Evolutionary conservation across 1,140 invertebrate species (phyloP).

Genomic region (Plutomurus gul): DNA sequence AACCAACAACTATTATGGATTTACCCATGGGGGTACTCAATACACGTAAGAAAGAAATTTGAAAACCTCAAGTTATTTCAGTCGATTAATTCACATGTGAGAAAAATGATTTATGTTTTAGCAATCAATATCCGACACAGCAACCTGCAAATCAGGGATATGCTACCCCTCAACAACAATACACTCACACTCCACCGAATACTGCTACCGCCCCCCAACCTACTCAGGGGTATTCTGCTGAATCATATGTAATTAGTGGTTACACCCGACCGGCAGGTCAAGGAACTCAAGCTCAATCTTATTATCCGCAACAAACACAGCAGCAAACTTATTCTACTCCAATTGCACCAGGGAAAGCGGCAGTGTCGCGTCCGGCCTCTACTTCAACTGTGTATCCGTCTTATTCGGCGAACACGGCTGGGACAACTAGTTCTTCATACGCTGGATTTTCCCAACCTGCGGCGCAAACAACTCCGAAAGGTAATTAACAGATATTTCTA

Average conservation of each 20-base stretch:
- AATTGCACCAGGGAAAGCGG: constrained; percentile 77
- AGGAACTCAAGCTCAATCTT: constrained; percentile 33
- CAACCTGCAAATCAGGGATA: constrained; percentile 12
- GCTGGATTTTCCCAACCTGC: constrained; percentile 54
- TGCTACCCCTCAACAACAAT: constrained; percentile 36
- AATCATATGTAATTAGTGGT: constrained; percentile 47
- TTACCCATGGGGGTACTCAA: constrained; percentile 86
- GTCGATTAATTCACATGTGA: too few relatives aligned
- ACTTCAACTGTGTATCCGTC: constrained; percentile 76
- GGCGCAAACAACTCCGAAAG: constrained; percentile 40
- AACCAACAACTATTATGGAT: constrained; percentile 90
- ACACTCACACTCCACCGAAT: constrained; percentile 23
- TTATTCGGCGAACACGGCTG: constrained; percentile 72
- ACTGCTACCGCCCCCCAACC: background rate
- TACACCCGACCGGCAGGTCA: constrained; percentile 49
- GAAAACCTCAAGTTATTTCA: too few relatives aligned
- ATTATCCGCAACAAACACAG: constrained; percentile 37
- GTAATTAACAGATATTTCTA: too few relatives aligned
- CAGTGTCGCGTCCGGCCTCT: constrained; percentile 66
- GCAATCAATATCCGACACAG: constrained; percentile 22
- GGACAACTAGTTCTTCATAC: constrained; percentile 66
- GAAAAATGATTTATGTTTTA: background rate
- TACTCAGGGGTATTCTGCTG: background rate
- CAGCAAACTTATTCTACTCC: constrained; percentile 29
- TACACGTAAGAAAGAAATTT: constrained; percentile 70